Base-by-base conservation (phyloP, 2,888 invertebrate genomes). In the Drosophila mettleri region DNA sequence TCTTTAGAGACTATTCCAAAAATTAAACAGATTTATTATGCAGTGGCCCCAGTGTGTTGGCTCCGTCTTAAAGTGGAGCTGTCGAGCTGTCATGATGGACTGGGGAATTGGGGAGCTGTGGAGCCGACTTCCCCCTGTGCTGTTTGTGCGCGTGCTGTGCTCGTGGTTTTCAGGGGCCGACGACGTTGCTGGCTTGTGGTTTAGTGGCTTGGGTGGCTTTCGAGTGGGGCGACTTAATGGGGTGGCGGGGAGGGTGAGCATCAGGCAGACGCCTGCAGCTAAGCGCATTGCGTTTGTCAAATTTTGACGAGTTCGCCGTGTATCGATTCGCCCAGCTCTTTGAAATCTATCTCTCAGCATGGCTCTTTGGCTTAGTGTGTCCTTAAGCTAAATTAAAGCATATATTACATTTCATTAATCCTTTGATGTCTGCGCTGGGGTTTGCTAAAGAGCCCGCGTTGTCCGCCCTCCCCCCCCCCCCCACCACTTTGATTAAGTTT, bases 21-120 rank as follows among this genome's bases (percentile, higher is more conserved):
- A 86, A 78, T 88, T 83, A 88, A 86, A 83, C 78, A 86, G 78
- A 88, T 86, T 85, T 83, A 80, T 88, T 83, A 86, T 66, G 59
- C 70, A 86, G 48, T 77, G 51, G 55, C 60, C 43, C 43, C 39
- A 60, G 54, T 52, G 58, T 51, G 64, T 57, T 52, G 48, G 55
- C 27, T 7, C 12, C 20, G n/a, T 33, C 34, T 49, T 33, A 33
- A 48, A 33, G 20, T 14, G 14, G n/a, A 24, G 48, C n/a, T n/a
- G n/a, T 10, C 18, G 10, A 24, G 12, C n/a, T 8, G 52, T 45
- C 53, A 41, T 34, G 57, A 51, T 31, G 63, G 34, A 53, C 43
- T 29, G 27, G 61, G 65, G 45, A 45, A 53, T 39, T 29, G 27
- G 61, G 65, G 45, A 45, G 24, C 43, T n/a, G 22, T 36, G 62